Evolutionary conservation across 2,888 invertebrate genomes (phyloP), one percentile per base, ranked within the genome.

Genomic region (Brachypalpus laphriformis): DNA sequence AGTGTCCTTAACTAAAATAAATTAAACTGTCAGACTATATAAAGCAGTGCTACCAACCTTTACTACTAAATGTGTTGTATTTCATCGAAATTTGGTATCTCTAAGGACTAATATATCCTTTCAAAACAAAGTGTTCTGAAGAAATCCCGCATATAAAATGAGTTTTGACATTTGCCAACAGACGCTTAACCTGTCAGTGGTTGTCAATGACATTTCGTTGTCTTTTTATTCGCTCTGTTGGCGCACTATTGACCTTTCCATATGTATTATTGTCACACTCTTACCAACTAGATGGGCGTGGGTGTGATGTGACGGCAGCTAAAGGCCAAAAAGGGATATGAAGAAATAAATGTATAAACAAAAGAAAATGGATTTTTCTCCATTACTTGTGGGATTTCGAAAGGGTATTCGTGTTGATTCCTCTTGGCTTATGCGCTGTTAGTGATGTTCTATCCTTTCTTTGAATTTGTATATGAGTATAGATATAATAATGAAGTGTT

Each of bases 341-440:
- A 4, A 25, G 9, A 47, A 20, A 28, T 49, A 40, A 22, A 28
- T 40, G 8, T 31, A 66, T 34, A 68, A 61, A 16, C 45, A 61
- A 47, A 8, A 37, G n/a, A 4, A 42, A 75, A 74, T 68, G 47
- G 45, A 45, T 75, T 63, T 63, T 34, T 11, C 11, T 22, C 63
- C 76, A 82, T 82, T 71, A 82, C 70, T 70, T 82, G 45, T 9
- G 82, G 76, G 75, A 75, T 75, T 63, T 81, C 16, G 18, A 49
- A 81, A 66, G 40, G 68, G 56, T 63, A 61, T 74, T 49, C 42
- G 68, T 51, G 40, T 66, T 75, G 75, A 75, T 75, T 56, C 49
- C 59, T 31, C 57, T 66, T 68, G 51, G 61, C 54, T 65, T 75
- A 74, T 63, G 54, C 45, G 14, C 40, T 40, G 40, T 40, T 14